These are phyloP conservation scores for Tadarida brasiliensis DNA, from an alignment of 2,797 vertebrate species.

Conservation along the genomic window DNA sequence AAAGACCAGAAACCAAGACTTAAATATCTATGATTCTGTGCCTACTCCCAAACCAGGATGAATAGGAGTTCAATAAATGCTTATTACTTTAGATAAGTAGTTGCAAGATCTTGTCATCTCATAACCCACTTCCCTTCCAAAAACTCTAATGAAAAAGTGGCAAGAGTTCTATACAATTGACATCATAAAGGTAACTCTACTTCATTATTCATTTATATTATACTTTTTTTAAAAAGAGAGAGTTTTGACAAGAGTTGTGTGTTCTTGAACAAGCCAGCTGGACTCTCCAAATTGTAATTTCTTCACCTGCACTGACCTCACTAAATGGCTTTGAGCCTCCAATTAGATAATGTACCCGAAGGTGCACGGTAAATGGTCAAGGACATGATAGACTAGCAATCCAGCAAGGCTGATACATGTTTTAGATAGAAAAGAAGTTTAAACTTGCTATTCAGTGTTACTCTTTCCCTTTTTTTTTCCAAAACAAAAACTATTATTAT, in stretches of 20 bases:
- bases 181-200: background rate
- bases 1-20: background rate
- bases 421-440: background rate
- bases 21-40: background rate
- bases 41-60: background rate
- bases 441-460: background rate
- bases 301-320: background rate
- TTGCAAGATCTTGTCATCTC: background rate
- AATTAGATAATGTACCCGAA: background rate
- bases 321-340: background rate
- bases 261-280: background rate
- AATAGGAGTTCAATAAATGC: background rate
- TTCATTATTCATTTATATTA: background rate
- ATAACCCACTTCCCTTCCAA: background rate
- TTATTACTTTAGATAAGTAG: background rate
- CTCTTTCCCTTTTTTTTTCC: slow-evolving; percentile 10
- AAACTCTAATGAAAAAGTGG: background rate
- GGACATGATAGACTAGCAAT: background rate
- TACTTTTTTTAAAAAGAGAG: background rate
- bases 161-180: background rate
- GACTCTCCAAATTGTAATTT: background rate
- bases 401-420: background rate
- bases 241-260: background rate
- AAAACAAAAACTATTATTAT: background rate
- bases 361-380: background rate